These are phyloP conservation scores for Hypothenemus hampei DNA, from an alignment of 1,140 invertebrate genomes.

Conservation along the genomic window DNA sequence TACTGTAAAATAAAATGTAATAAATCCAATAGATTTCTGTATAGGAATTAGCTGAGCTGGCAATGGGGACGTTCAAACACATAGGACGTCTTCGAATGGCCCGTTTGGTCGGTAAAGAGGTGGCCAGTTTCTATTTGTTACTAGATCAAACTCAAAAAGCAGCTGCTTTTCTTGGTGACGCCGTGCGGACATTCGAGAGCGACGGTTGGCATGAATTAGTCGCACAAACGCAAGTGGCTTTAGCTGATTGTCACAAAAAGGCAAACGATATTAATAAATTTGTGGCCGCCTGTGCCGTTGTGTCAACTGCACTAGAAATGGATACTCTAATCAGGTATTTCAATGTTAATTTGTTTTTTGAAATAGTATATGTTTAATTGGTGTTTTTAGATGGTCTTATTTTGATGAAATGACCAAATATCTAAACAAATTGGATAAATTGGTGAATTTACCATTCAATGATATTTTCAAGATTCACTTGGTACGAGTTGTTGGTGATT, in stretches of 20 bases:
- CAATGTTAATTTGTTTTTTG: neutral
- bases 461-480: conserved; percentile 49
- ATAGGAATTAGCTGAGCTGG: conserved; percentile 84
- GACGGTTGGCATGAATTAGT: conserved; percentile 82
- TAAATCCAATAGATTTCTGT: neutral
- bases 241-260: conserved; percentile 80
- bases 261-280: conserved; percentile 71
- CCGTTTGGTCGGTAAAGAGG: conserved; percentile 78
- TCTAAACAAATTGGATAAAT: conserved; percentile 51
- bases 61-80: conserved; percentile 96
- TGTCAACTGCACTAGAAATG: conserved; percentile 68
- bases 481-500: conserved; percentile 48
- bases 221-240: conserved; percentile 73
- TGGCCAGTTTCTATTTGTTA: conserved; percentile 86
- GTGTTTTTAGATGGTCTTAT: conserved; percentile 56
- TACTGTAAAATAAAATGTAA: neutral
- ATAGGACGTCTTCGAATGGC: conserved; percentile 82
- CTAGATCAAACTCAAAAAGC: conserved; percentile 83
- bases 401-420: conserved; percentile 71
- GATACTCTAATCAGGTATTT: conserved; percentile 56
- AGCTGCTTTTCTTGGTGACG: conserved; percentile 80
- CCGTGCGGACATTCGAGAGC: conserved; percentile 76
- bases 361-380: neutral
- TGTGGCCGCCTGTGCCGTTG: conserved; percentile 67
- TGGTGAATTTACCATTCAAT: conserved; percentile 42